A percentile compares a stretch with the other conserved stretches of the same genome.
Conservation (phyloP, 2,888 invertebrate genomes). For the Polydrusus tereticollis region DNA sequence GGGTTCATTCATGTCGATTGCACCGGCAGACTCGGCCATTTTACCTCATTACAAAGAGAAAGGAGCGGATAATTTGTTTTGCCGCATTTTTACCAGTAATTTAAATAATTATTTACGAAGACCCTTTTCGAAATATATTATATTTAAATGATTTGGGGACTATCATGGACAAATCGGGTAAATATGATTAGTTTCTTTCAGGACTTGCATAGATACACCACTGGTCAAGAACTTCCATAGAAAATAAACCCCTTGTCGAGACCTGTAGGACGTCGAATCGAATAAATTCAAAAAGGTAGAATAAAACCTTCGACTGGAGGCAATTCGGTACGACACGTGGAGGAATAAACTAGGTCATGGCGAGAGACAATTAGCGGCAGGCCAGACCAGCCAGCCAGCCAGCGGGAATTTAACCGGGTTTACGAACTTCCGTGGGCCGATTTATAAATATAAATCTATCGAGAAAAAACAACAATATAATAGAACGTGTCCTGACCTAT, state of each 20-base stretch:
- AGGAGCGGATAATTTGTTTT: neutral
- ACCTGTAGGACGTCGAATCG: no score
- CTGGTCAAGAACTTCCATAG: no score
- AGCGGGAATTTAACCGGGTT: slow-evolving; percentile 37
- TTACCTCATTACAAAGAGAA: neutral
- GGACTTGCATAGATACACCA: no score
- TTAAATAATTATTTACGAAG: neutral
- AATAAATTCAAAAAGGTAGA: neutral
- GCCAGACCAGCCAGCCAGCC: slow-evolving; percentile 17
- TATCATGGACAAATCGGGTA: no score
- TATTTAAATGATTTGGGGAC: no score
- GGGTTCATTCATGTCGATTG: slow-evolving; percentile 54
- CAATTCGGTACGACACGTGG: neutral
- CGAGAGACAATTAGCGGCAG: slow-evolving; percentile 34
- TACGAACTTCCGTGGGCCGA: slow-evolving; percentile 32
- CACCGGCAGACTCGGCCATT: slow-evolving; percentile 28
- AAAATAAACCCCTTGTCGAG: no score
- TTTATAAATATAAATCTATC: slow-evolving; percentile 34
- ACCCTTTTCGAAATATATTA: neutral
- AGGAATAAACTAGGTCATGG: slow-evolving; percentile 42
- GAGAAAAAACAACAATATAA: slow-evolving; percentile 12
- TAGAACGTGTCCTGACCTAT: slow-evolving; percentile 9
- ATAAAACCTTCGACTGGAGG: neutral
- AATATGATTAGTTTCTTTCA: no score
- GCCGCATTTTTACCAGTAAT: neutral